Base-by-base conservation (phyloP, 2,888 invertebrate genomes). In the Lypha dubia region DNA sequence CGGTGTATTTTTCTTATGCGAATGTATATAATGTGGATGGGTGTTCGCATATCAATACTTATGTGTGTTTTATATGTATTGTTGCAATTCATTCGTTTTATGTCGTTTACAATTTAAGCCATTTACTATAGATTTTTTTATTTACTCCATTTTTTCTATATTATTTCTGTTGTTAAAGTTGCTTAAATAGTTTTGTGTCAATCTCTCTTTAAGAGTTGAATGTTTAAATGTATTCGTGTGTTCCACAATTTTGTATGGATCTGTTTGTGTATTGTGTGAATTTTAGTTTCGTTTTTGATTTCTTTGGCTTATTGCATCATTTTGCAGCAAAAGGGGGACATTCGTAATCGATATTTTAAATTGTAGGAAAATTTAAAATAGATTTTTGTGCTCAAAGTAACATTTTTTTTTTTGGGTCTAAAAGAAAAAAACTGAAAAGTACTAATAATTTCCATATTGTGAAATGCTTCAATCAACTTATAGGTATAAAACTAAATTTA, bases 281-380 rank as follows among this genome's bases (percentile, higher is more conserved):
- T 67, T 73, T 74, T 20, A 60, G 73, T 80, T 73, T 60, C 41
- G 58, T 56, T 20, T 70, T 75, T 63, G 35, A 65, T 63, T 65
- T 82, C 32, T 38, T 71, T 73, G 32, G 71, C 17, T 46, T 73
- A 65, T 79, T 71, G 63, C 71, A 79, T 71, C 63, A 24, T 56
- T 62, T 79, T 24, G 24, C 32, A 35, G 44, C 32, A 68, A 81
- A 77, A 70, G 49, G 81, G 70, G 77, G 70, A 84, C 84, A 81
- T 74, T 81, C 70, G 77, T 44, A 84, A 84, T 84, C 84, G 84
- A 84, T 84, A 84, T 84, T 58, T 84, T 84, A 84, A 84, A 84
- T 74, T 76, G 56, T 58, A 35, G 35, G 32, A 53, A 74, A 77
- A 79, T 81, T 81, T 51, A 84, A 84, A 24, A 53, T 9, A 46